Evolutionary conservation across 1,140 invertebrate species (phyloP).

Genomic region (Hetaerina americana): DNA sequence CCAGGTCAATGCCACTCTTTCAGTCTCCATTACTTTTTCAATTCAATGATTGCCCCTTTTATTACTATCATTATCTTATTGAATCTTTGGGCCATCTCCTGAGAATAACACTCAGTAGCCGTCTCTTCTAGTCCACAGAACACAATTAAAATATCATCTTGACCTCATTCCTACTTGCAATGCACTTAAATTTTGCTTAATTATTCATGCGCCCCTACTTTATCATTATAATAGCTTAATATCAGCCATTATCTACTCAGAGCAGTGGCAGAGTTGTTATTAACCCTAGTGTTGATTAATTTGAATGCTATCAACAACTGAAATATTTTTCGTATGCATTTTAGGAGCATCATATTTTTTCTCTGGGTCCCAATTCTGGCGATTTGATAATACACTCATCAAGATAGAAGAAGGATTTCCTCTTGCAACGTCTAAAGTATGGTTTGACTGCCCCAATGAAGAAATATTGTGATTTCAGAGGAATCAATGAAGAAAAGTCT

Average conservation of each 20-base stretch:
- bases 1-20: too few species aligned
- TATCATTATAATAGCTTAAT: slow-evolving; percentile 28
- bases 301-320: not conserved
- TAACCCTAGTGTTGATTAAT: slow-evolving; percentile 8
- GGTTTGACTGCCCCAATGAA: slow-evolving; percentile 40
- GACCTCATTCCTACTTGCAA: not conserved
- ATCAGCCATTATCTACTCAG: slow-evolving; percentile 22
- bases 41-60: too few species aligned
- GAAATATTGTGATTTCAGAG: too few species aligned
- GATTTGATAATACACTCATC: slow-evolving; percentile 41
- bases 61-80: too few species aligned
- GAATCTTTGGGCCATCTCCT: too few species aligned
- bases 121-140: too few species aligned
- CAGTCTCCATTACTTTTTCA: too few species aligned
- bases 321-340: not conserved
- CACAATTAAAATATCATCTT: too few species aligned
- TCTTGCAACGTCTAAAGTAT: slow-evolving; percentile 37
- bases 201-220: not conserved
- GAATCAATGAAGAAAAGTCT: too few species aligned
- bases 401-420: slow-evolving; percentile 35
- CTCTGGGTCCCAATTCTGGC: slow-evolving; percentile 45
- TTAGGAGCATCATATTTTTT: slow-evolving; percentile 47
- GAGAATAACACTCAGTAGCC: too few species aligned
- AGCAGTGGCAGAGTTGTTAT: slow-evolving; percentile 11
- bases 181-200: not conserved